Base-by-base conservation (phyloP, 2,113 vertebrate species). In the Mobula birostris region DNA sequence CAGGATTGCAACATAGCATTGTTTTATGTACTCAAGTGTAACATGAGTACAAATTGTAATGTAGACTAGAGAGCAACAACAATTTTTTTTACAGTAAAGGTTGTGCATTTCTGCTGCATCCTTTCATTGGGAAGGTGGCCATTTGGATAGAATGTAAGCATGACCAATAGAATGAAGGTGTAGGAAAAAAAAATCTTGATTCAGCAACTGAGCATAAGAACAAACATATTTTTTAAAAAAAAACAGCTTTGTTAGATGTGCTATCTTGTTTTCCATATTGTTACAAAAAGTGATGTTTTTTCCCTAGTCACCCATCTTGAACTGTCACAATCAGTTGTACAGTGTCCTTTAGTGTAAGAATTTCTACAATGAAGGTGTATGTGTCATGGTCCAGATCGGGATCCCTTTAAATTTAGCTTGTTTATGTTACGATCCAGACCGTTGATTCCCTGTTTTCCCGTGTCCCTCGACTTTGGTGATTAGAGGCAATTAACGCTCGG, bases 241-340 rank as follows among this genome's bases (percentile, higher is more conserved):
- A 68, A 91, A 63, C n/a, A 19, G 29, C n/a, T 15, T 66, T 36
- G 29, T 11, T 24, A 3, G 21, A 17, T 61, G 3, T 24, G 66
- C 68, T 17, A 68, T 63, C 63, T 36, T 11, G 36, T 32, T 80
- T 80, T 40, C 29, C n/a, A 3, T 21, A 19, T 93, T 74, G 12
- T 93, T 74, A 19, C 19, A 21, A 27, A 93, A 74, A 40, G 7
- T 5, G 24, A 27, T 88, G 21, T 32, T 17, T 15, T 29, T 72
- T 74, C 24, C 8, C 56, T 87, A 7, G 29, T 27, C 1, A 56
- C 9, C 2, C 36, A 74, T 48, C 48, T 40, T 56, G 24, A n/a
- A 90, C n/a, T 66, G 29, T 66, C 61, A 90, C 85, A 90, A 90
- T 66, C 29, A 90, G n/a, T 21, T 83, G 48, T 56, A 56, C 80